Conservation (phyloP, 2,113 vertebrate genomes). For the Entelurus aequoreus region DNA sequence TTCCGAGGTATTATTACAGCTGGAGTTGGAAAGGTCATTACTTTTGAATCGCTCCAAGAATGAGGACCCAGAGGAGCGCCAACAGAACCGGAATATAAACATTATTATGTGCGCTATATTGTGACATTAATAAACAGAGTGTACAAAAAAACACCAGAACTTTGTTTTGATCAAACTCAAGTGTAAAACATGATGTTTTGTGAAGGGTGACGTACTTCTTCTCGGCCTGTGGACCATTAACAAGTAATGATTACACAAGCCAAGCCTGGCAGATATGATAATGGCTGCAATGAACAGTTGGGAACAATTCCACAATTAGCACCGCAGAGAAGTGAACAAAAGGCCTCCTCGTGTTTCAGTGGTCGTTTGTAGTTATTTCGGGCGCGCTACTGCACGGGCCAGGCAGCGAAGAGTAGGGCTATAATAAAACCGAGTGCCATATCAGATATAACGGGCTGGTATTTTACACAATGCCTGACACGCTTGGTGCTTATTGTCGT, state of each 20-base stretch:
- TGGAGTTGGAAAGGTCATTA: constrained; percentile 29
- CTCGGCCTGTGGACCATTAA: constrained; percentile 1
- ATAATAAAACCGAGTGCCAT: constrained; percentile 15
- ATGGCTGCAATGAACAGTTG: constrained; percentile 1
- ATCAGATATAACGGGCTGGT: constrained; percentile 28
- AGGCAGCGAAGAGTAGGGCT: constrained; percentile 39
- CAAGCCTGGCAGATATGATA: constrained; percentile 9
- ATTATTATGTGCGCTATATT: not conserved
- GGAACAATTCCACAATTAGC: constrained; percentile 48
- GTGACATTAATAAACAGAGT: not conserved
- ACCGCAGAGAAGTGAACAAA: constrained; percentile 33
- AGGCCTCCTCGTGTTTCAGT: constrained; percentile 39
- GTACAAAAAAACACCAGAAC: too few species aligned
- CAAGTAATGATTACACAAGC: constrained; percentile 1
- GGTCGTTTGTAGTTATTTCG: constrained; percentile 49
- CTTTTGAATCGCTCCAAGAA: constrained; percentile 14
- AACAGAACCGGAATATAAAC: not conserved
- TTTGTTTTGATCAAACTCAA: too few species aligned
- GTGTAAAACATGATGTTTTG: not conserved
- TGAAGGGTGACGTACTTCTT: not conserved
- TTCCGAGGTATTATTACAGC: constrained; percentile 29
- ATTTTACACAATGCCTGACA: constrained; percentile 29
- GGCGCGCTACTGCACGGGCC: constrained; percentile 24
- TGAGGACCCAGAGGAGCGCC: not conserved
- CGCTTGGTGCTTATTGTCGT: constrained; percentile 11